Evolutionary conservation across 2,113 vertebrate genomes (phyloP), one percentile per base, ranked within the genome.

Genomic region (Lagopus leucura): DNA sequence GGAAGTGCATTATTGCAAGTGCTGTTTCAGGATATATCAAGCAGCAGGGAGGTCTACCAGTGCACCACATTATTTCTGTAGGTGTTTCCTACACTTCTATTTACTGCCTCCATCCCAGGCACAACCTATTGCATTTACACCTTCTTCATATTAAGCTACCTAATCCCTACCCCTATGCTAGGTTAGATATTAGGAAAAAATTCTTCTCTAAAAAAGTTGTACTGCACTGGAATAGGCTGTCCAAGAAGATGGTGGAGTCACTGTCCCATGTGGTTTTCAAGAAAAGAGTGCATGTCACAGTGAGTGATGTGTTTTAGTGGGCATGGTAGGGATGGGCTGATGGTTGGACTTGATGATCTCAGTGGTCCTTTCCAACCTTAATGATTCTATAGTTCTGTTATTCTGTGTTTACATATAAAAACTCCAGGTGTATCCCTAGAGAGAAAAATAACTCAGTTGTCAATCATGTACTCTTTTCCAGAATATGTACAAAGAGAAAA

Each of bases 41-140:
- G 19, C 13, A 77, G 40, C 15, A 48, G 20, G 0, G 3, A 30
- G 18, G 21, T 71, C 40, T 47, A 3, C 30, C 2, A 1, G 19
- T 17, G 28, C 1, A 0, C 6, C 0, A 0, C 1, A 0, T 18
- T 2, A 0, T 2, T 3, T 28, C 28, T 4, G 1, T 13, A 11
- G 34, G 6, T 57, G 4, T 10, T 8, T 87, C 48, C 73, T 73
- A 24, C 21, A 8, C 30, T 22, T 21, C 8, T 34, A 22, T 52
- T 83, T 16, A 2, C 28, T 10, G 10, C 28, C 5, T 13, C 34
- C 38, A 8, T 57, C n/a, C 8, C 47, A 57, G 47, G 14, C 32
- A 11, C 30, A 32, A 3, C 21, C 4, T 67, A n/a, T 67, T 21
- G 13, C 18, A 75, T 47, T 20, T 74, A 19, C 21, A 36, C 11